These are phyloP conservation scores for Aurelia sp. DNA, from an alignment of 30 jellyfish, hydroid and myxozoan species.

Conservation along the genomic window DNA sequence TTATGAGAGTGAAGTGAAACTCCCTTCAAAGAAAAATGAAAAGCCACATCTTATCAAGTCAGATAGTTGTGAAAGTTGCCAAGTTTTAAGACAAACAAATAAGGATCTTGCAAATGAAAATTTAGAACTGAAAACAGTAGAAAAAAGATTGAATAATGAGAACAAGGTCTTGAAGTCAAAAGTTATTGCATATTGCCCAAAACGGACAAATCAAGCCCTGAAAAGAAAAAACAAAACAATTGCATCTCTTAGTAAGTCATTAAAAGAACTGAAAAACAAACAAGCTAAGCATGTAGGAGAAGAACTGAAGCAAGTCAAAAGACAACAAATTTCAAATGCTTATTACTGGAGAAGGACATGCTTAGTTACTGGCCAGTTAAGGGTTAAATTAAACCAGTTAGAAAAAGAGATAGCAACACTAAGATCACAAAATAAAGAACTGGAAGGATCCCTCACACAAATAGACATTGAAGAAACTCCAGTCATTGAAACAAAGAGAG, in stretches of 20 bases:
- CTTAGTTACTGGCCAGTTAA: not conserved
- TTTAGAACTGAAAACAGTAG: too few relatives aligned
- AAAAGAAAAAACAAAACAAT: conserved; percentile 3
- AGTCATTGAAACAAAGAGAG: not conserved
- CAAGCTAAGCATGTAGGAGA: not conserved
- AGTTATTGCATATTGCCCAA: conserved; percentile 7
- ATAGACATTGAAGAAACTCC: not conserved
- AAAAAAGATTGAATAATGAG: too few relatives aligned
- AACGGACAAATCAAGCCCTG: conserved; percentile 5
- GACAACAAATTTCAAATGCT: conserved; percentile 15
- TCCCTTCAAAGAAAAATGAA: too few relatives aligned
- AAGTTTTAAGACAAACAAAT: not conserved
- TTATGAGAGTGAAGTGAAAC: not conserved
- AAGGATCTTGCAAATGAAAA: not conserved
- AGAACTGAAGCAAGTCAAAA: conserved; percentile 4
- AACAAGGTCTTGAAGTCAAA: conserved; percentile 3
- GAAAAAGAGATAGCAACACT: not conserved
- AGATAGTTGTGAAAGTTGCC: conserved; percentile 12
- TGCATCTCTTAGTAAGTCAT: not conserved
- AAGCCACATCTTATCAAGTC: not conserved
- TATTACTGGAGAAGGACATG: not conserved
- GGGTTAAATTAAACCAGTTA: not conserved
- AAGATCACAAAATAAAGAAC: not conserved
- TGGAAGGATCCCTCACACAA: not conserved
- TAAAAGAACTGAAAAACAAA: too few relatives aligned